Conservation (phyloP, 2,113 vertebrate species). For the Onychorhynchus coronatus region DNA sequence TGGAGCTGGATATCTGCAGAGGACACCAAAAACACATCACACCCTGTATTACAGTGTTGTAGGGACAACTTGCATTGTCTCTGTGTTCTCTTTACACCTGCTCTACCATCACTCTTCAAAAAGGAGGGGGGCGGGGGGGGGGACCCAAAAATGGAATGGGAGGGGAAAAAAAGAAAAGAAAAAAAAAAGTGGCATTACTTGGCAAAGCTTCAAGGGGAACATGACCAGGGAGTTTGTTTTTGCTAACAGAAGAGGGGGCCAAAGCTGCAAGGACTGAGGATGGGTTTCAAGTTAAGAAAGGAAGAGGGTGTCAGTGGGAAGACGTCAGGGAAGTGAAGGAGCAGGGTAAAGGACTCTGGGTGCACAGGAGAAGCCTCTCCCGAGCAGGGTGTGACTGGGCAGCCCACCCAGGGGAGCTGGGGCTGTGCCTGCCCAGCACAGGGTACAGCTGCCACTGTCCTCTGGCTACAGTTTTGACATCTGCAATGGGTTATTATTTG, state of each 20-base stretch:
- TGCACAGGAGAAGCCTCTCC: background rate
- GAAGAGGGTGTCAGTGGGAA: background rate
- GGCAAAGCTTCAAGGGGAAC: background rate
- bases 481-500: background rate
- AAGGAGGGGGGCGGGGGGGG: too few relatives aligned
- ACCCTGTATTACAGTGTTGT: too few relatives aligned
- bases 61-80: background rate
- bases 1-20: background rate
- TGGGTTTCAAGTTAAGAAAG: background rate
- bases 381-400: background rate
- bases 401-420: background rate
- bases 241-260: conserved; percentile 51
- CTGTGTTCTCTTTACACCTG: background rate
- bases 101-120: background rate
- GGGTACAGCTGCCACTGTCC: background rate
- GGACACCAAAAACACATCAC: background rate
- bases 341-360: background rate
- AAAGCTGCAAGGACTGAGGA: conserved; percentile 31
- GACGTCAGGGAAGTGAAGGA: background rate
- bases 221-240: background rate
- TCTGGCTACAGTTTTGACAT: background rate
- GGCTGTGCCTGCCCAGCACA: background rate
- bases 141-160: too few relatives aligned
- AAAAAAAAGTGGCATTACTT: background rate
- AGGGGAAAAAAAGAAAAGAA: too few relatives aligned